Evolutionary conservation across 2,797 vertebrate species (phyloP), one percentile per base, ranked within the genome.

Genomic region (Neomorphus geoffroyi): DNA sequence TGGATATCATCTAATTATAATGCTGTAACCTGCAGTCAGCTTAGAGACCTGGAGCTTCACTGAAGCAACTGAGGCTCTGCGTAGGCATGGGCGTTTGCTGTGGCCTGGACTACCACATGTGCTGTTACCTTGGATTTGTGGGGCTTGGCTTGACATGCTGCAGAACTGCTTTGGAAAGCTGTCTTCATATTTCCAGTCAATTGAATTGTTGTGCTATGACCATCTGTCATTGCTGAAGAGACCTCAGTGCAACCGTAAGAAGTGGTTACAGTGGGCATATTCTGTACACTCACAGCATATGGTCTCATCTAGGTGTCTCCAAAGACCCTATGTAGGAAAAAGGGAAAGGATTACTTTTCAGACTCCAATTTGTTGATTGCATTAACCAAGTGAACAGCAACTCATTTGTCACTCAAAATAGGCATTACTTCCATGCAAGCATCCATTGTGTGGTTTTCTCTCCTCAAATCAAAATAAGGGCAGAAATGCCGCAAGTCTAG

Each of bases 141-240:
- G 32, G 37, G 32, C 39, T 92, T 73, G 67, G 32, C 65, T 17
- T 91, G 79, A 86, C 17, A 7, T 0, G 2, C 79, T 71, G n/a
- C 81, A 74, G 91, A 92, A 57, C 75, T 64, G 62, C 77, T 61
- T 90, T 51, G 62, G 85, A 91, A 89, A 78, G 84, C 91, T 89
- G 67, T 53, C 56, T 84, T 71, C 33, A 0, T 86, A 53, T 91
- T 93, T 96, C 69, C 79, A 72, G 57, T 67, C 84, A 94, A 79
- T 72, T 90, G 82, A 94, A 74, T 71, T 82, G 64, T 73, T 83
- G 61, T 39, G 70, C 33, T 80, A 0, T 48, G 64, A 41, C 77
- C 92, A 88, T 94, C 92, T 92, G 86, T 94, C 83, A 54, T 24
- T 54, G 78, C 53, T 3, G 5, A 82, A 57, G 71, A 92, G 62